These are phyloP conservation scores for Pachydiplax longipennis DNA, from an alignment of 2,888 invertebrate species.

Conservation along the genomic window DNA sequence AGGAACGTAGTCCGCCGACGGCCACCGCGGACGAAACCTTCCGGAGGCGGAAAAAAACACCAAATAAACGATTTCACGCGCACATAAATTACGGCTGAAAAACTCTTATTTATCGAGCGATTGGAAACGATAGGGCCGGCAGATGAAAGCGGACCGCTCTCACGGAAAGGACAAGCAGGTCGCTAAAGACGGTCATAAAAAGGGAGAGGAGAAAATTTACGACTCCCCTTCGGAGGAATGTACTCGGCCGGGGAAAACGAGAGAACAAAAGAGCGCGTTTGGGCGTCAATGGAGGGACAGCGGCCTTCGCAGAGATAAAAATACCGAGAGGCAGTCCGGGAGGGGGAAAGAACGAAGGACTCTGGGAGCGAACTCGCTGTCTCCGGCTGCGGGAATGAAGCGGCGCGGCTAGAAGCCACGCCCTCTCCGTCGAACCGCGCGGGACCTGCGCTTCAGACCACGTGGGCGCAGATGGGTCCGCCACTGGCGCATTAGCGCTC, in stretches of 20 bases:
- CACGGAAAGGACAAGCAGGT: background rate
- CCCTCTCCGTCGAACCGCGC: background rate
- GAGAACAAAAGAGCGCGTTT: background rate
- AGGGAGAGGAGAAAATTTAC: background rate
- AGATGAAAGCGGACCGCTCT: no score
- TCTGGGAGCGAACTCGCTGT: constrained; percentile 27
- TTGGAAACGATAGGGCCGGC: no score
- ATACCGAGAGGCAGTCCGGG: background rate
- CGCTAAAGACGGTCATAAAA: background rate
- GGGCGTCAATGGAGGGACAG: background rate
- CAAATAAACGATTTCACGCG: background rate
- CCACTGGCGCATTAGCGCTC: constrained; percentile 1
- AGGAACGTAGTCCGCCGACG: background rate
- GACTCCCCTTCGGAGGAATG: background rate
- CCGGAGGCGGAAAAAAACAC: background rate
- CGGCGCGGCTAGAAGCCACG: constrained; percentile 9
- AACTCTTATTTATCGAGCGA: no score
- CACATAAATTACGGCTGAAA: background rate
- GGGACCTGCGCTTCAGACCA: constrained; percentile 14
- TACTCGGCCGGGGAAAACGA: background rate
- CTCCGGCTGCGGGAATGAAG: constrained; percentile 26
- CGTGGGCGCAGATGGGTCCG: constrained; percentile 37
- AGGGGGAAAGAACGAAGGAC: background rate
- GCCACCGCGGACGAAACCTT: background rate
- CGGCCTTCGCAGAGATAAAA: constrained; percentile 29